Conservation (phyloP, 2,888 invertebrate species). For the Ochropleura leucogaster region DNA sequence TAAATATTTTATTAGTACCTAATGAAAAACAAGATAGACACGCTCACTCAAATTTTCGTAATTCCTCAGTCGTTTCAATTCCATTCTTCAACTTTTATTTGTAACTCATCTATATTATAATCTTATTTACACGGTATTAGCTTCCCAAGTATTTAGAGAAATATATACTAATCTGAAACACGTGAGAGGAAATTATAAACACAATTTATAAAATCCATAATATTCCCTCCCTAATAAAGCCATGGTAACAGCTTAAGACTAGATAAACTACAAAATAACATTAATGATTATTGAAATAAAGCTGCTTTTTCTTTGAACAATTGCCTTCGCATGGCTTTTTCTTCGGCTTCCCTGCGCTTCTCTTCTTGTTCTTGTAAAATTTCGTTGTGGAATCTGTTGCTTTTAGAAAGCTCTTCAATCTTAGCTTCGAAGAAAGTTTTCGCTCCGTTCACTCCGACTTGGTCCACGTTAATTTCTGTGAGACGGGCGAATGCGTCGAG, state of each 20-base stretch:
- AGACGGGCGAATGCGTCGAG: constrained; percentile 96
- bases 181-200: constrained; percentile 35
- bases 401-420: constrained; percentile 96
- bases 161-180: constrained; percentile 32
- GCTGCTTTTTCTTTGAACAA: constrained; percentile 97
- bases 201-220: constrained; percentile 50
- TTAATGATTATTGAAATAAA: constrained; percentile 90
- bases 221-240: constrained; percentile 69
- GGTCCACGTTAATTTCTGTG: constrained; percentile 97
- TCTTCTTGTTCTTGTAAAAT: constrained; percentile 98
- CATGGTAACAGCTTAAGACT: constrained; percentile 90
- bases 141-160: constrained; percentile 20
- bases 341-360: constrained; percentile 95
- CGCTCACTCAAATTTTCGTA: constrained; percentile 5
- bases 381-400: constrained; percentile 97
- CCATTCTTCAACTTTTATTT: constrained; percentile 31
- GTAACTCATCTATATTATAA: constrained; percentile 18
- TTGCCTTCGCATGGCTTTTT: constrained; percentile 94
- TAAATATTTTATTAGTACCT: constrained; percentile 29
- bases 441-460: constrained; percentile 98
- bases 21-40: constrained; percentile 20
- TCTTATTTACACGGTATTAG: constrained; percentile 50
- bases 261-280: constrained; percentile 76
- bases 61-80: constrained; percentile 36
- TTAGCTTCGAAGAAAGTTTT: constrained; percentile 99